phyloP scores from a whole-genome alignment of 1,140 invertebrate species.

The Drosophila parvula region DNA sequence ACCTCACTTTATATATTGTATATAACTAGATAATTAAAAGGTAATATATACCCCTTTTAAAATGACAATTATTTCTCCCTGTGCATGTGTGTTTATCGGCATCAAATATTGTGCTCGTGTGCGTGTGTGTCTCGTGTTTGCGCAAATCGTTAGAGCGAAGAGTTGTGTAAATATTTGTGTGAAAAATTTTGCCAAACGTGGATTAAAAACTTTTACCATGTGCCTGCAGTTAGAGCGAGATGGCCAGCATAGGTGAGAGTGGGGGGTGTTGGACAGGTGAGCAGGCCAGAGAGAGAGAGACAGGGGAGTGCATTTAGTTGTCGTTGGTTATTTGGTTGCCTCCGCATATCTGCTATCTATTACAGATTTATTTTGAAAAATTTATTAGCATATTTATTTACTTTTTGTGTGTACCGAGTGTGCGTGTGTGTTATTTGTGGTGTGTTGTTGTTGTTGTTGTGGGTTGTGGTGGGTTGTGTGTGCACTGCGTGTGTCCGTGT shows the following conservation, averaged over 20 bases:
- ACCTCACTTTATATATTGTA: too few species aligned
- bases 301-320: slow-evolving; percentile 58
- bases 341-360: slow-evolving; percentile 77
- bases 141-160: slow-evolving; percentile 80
- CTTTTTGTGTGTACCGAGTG: slow-evolving; percentile 48
- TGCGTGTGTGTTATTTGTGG: slow-evolving; percentile 23
- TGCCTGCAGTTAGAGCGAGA: slow-evolving; percentile 60
- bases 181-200: slow-evolving; percentile 81
- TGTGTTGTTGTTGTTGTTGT: slow-evolving; percentile 39
- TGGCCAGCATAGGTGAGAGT: too few species aligned
- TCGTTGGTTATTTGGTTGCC: slow-evolving; percentile 68
- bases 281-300: background rate
- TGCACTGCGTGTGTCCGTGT: slow-evolving; percentile 22
- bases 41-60: background rate
- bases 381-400: slow-evolving; percentile 82
- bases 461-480: background rate
- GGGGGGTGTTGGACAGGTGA: slow-evolving; percentile 5
- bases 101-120: slow-evolving; percentile 66
- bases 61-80: background rate
- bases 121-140: slow-evolving; percentile 71
- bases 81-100: slow-evolving; percentile 64
- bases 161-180: slow-evolving; percentile 82
- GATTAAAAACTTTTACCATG: slow-evolving; percentile 80
- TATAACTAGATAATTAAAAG: too few species aligned
- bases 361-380: slow-evolving; percentile 82